Base-by-base conservation (phyloP, 2,888 invertebrate genomes). In the Lepidochrysops patricia region DNA sequence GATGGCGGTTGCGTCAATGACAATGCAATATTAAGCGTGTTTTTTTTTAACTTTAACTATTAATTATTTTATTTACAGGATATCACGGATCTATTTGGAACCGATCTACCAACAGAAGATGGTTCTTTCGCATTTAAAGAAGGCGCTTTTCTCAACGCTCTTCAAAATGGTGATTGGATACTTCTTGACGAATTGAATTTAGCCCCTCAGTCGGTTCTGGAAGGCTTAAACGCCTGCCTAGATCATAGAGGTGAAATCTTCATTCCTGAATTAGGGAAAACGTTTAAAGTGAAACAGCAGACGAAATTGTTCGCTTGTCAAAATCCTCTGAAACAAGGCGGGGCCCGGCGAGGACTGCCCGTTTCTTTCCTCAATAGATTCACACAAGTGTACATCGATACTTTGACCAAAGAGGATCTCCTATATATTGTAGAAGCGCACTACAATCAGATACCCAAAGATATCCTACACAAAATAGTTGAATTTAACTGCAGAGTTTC, bases 361-460 rank as follows among this genome's bases (percentile, higher is more conserved):
- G 93, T 96, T 72, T 99, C 99, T 0, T 99, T 99, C 79, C 90
- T 99, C 0, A 99, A 99, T 81, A 92, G 99, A 70, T 99, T 99
- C 75, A 98, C 97, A 3, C 97, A 97, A 90, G 97, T 97, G 0
- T 93, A 93, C 68, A 84, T 94, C 6, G 91, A 91, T 50, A 91
- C 92, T 15, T 79, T 94, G 43, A 91, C 91, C 0, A 87, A 91
- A 61, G 87, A 90, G 57, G 97, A 97, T 77, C 81, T 94, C 12
- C 74, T 88, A 2, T 90, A 91, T 60, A 96, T 97, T 65, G 84
- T 94, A 0, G 78, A 80, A n/a, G 81, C 90, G 0, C 92, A 93
- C 71, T 96, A 94, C 76, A 90, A 93, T 0, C 71, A 76, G 23
- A 72, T 97, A 13, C 89, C 93, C 0, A 70, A 80, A 35, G 88